Conservation (phyloP, 2,888 invertebrate genomes). For the Calameuta idolon region DNA sequence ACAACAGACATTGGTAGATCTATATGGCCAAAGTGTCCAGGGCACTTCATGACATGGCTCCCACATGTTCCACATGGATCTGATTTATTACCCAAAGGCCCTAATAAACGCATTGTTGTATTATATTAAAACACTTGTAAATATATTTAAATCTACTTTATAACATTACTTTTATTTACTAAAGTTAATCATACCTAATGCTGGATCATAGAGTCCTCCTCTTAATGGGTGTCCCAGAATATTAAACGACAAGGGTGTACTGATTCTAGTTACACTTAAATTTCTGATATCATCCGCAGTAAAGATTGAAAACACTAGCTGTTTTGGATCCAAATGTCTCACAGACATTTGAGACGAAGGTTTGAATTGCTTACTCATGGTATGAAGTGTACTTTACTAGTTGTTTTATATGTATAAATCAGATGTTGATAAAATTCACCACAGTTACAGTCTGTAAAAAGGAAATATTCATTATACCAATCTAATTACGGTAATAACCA, state of each 20-base stretch:
- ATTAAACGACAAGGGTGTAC: conserved; percentile 84
- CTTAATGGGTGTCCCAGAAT: conserved; percentile 82
- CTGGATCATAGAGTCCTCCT: conserved; percentile 92
- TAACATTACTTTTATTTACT: background rate
- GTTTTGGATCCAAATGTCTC: conserved; percentile 54
- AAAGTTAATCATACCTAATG: conserved; percentile 73
- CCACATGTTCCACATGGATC: conserved; percentile 87
- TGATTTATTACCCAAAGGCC: conserved; percentile 73
- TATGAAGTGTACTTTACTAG: background rate
- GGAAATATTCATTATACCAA: background rate
- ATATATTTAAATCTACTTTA: too few relatives aligned
- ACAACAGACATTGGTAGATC: conserved; percentile 88
- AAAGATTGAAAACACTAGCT: conserved; percentile 78
- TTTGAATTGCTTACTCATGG: background rate
- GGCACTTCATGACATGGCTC: conserved; percentile 76
- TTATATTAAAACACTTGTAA: background rate
- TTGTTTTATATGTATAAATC: background rate
- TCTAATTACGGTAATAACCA: background rate
- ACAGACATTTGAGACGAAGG: conserved; percentile 21
- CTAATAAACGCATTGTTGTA: conserved; percentile 45
- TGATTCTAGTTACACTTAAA: conserved; percentile 85
- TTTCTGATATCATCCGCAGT: conserved; percentile 81
- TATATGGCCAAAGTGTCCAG: conserved; percentile 96
- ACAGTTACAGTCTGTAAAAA: background rate
- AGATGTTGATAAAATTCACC: background rate